These are phyloP conservation scores for Pedicia rivosa DNA, from an alignment of 2,888 invertebrate genomes.

Conservation along the genomic window DNA sequence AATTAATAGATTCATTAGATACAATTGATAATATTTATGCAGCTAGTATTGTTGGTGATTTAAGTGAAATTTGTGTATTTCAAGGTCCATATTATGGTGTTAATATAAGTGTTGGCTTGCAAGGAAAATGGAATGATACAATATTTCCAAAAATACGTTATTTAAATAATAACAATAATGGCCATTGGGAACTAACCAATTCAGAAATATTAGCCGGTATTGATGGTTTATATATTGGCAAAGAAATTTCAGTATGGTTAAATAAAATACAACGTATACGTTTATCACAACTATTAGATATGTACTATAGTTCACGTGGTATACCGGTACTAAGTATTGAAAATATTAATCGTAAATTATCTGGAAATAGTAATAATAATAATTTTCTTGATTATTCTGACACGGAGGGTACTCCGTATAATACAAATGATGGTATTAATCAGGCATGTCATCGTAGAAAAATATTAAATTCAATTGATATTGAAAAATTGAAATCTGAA, in stretches of 20 bases:
- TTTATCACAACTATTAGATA: slow-evolving; percentile 45
- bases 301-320: slow-evolving; percentile 50
- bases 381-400: no score
- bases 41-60: slow-evolving; percentile 44
- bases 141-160: slow-evolving; percentile 39
- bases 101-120: slow-evolving; percentile 35
- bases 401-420: background rate
- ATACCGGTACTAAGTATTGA: slow-evolving; percentile 37
- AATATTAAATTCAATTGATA: slow-evolving; percentile 13
- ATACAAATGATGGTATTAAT: slow-evolving; percentile 8
- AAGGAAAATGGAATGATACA: slow-evolving; percentile 50
- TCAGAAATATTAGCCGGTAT: slow-evolving; percentile 51
- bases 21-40: slow-evolving; percentile 41
- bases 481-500: slow-evolving; percentile 19
- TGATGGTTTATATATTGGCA: slow-evolving; percentile 37
- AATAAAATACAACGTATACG: slow-evolving; percentile 34
- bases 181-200: slow-evolving; percentile 45
- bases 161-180: slow-evolving; percentile 30
- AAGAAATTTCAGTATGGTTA: slow-evolving; percentile 35
- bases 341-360: slow-evolving; percentile 16
- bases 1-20: slow-evolving; percentile 9
- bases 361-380: background rate
- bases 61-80: slow-evolving; percentile 48
- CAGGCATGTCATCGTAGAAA: slow-evolving; percentile 13
- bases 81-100: slow-evolving; percentile 39